Conservation (phyloP, 1,140 invertebrate species). For the Centruroides vittatus region DNA sequence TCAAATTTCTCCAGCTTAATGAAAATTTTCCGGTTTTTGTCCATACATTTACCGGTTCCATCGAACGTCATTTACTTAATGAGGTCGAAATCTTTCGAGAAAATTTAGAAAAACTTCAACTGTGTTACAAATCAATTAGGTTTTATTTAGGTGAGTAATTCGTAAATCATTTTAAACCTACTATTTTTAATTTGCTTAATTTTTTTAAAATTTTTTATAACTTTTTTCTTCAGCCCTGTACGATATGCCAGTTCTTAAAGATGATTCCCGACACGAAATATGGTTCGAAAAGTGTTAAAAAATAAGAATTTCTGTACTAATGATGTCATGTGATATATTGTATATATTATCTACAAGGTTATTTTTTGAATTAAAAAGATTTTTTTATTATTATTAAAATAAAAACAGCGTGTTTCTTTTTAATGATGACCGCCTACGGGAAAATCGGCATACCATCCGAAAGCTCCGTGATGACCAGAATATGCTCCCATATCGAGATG, state of each 20-base stretch:
- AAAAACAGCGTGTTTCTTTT: no score
- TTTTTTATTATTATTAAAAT: no score
- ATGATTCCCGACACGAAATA: conserved; percentile 7
- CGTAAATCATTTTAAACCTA: not conserved
- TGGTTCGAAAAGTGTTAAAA: conserved; percentile 8
- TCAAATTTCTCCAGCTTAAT: not conserved
- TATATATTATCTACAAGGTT: no score
- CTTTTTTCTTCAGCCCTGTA: conserved; percentile 5
- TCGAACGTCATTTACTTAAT: not conserved
- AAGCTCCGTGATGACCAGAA: conserved; percentile 9
- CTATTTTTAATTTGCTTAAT: not conserved
- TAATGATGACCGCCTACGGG: conserved; percentile 4
- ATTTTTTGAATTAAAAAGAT: no score
- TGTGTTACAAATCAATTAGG: conserved; percentile 9
- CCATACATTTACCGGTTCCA: conserved; percentile 7
- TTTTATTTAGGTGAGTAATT: conserved; percentile 9
- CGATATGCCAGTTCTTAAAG: conserved; percentile 2
- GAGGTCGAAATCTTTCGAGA: conserved; percentile 12
- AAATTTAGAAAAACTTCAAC: conserved; percentile 11
- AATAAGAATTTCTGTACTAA: no score
- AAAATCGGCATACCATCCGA: conserved; percentile 15
- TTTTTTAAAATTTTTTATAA: not conserved
- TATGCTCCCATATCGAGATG: conserved; percentile 16
- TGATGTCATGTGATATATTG: no score
- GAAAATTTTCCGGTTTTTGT: conserved; percentile 7